These are phyloP conservation scores for Zingel zingel DNA, from an alignment of 2,113 vertebrate species.

Conservation along the genomic window DNA sequence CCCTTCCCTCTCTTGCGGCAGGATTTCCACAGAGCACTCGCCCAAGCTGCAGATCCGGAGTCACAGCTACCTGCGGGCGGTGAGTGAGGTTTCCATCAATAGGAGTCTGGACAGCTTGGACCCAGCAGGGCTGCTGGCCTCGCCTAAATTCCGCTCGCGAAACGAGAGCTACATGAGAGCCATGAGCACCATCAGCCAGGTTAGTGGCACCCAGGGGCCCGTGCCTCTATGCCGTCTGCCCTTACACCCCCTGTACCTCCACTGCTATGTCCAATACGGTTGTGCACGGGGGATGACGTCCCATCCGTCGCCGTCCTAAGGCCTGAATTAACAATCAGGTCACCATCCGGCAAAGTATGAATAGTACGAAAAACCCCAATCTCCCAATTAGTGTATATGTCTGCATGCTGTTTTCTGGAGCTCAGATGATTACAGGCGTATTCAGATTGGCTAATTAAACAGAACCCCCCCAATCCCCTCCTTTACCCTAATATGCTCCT, in stretches of 20 bases:
- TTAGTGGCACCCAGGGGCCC: conserved; percentile 76
- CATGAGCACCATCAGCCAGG: conserved; percentile 99
- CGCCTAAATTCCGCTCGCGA: conserved; percentile 98
- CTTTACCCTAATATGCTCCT: conserved; percentile 30
- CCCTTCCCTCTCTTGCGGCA: conserved; percentile 56
- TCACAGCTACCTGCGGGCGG: conserved; percentile 98
- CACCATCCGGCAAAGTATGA: conserved; percentile 46
- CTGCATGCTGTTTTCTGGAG: conserved; percentile 52
- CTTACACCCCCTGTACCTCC: conserved; percentile 19
- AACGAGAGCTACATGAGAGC: conserved; percentile 99
- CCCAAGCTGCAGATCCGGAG: conserved; percentile 99
- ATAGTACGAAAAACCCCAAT: conserved; percentile 17
- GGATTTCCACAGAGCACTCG: conserved; percentile 97
- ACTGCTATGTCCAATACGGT: conserved; percentile 27
- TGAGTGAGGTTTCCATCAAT: conserved; percentile 99
- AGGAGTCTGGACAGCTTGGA: conserved; percentile 97
- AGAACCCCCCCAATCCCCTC: not conserved
- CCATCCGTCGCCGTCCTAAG: conserved; percentile 12
- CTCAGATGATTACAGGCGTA: conserved; percentile 42
- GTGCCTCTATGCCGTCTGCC: conserved; percentile 12
- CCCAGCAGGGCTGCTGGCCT: conserved; percentile 92
- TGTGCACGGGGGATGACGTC: conserved; percentile 55
- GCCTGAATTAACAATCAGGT: conserved; percentile 58
- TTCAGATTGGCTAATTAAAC: conserved; percentile 67
- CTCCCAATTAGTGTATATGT: conserved; percentile 57